Evolutionary conservation across 1,140 invertebrate genomes (phyloP).

Genomic region (Proales similis): DNA sequence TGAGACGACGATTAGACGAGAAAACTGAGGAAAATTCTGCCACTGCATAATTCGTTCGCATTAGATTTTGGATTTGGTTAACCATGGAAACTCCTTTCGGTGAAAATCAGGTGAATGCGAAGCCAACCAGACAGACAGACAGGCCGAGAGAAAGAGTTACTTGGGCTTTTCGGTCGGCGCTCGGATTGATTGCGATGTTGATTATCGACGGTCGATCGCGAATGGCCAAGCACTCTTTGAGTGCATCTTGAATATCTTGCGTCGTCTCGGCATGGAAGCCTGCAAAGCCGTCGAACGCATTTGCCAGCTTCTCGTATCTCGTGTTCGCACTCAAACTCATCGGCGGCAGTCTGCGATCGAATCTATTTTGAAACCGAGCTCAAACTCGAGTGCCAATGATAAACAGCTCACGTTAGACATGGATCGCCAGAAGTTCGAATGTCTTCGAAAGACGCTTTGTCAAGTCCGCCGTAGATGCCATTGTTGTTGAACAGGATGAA

Average conservation of each 20-base stretch:
- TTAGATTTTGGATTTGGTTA: conserved; percentile 37
- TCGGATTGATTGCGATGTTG: conserved; percentile 24
- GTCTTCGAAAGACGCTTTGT: neutral
- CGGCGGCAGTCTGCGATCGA: conserved; percentile 10
- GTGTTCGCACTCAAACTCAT: conserved; percentile 3
- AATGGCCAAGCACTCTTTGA: conserved; percentile 7
- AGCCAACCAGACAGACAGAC: too few species aligned
- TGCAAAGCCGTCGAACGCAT: conserved; percentile 21
- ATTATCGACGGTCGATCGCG: conserved; percentile 14
- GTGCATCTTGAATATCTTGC: neutral
- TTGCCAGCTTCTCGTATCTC: conserved; percentile 21
- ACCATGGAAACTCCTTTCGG: conserved; percentile 34
- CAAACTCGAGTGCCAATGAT: neutral
- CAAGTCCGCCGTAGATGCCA: conserved; percentile 67
- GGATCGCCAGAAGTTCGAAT: neutral
- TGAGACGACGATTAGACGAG: too few species aligned
- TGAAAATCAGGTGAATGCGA: neutral
- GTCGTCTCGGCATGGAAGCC: conserved; percentile 19
- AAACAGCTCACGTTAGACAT: neutral
- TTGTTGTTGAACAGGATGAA: conserved; percentile 90
- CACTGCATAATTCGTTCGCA: too few species aligned
- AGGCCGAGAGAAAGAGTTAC: conserved; percentile 5
- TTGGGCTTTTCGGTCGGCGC: conserved; percentile 24
- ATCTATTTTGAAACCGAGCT: neutral
- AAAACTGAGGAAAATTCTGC: too few species aligned